Evolutionary conservation across 2,113 vertebrate genomes (phyloP).

Genomic region (Epinephelus moara): DNA sequence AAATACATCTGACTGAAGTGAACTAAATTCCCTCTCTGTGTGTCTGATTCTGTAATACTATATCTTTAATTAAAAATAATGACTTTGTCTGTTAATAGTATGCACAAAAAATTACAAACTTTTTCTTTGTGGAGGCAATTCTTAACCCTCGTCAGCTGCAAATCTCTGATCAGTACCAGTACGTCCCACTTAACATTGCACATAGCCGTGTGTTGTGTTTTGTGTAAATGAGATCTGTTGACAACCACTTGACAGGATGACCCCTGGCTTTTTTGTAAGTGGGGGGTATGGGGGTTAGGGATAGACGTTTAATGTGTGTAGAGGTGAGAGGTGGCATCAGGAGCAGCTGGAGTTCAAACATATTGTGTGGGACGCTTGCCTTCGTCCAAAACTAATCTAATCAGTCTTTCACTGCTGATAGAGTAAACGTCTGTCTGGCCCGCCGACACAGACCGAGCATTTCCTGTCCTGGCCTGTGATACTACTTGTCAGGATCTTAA

Average conservation of each 20-base stretch:
- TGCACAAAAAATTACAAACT: slow-evolving; percentile 23
- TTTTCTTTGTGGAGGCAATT: not conserved
- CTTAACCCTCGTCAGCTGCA: slow-evolving; percentile 23
- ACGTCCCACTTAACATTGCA: slow-evolving; percentile 80
- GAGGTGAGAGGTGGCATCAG: slow-evolving; percentile 75
- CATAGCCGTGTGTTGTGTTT: slow-evolving; percentile 80
- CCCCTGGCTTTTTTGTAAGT: slow-evolving; percentile 69
- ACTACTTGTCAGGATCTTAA: slow-evolving; percentile 56
- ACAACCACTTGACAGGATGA: slow-evolving; percentile 86
- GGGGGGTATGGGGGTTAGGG: slow-evolving; percentile 38
- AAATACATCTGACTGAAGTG: slow-evolving; percentile 53
- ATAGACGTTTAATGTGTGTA: slow-evolving; percentile 66
- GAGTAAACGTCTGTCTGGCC: slow-evolving; percentile 87
- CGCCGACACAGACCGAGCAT: slow-evolving; percentile 88
- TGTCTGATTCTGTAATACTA: slow-evolving; percentile 23
- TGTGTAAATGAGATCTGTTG: slow-evolving; percentile 82
- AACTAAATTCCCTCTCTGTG: slow-evolving; percentile 27
- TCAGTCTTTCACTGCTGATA: slow-evolving; percentile 81
- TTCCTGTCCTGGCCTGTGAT: slow-evolving; percentile 86
- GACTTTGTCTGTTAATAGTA: slow-evolving; percentile 6
- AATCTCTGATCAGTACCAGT: slow-evolving; percentile 68
- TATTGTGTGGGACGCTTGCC: slow-evolving; percentile 74
- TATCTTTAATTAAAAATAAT: slow-evolving; percentile 46
- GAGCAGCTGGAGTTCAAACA: slow-evolving; percentile 84
- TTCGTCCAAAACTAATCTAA: slow-evolving; percentile 84